Conservation (phyloP, 2,888 invertebrate genomes). For the Ormyrus rosae region DNA sequence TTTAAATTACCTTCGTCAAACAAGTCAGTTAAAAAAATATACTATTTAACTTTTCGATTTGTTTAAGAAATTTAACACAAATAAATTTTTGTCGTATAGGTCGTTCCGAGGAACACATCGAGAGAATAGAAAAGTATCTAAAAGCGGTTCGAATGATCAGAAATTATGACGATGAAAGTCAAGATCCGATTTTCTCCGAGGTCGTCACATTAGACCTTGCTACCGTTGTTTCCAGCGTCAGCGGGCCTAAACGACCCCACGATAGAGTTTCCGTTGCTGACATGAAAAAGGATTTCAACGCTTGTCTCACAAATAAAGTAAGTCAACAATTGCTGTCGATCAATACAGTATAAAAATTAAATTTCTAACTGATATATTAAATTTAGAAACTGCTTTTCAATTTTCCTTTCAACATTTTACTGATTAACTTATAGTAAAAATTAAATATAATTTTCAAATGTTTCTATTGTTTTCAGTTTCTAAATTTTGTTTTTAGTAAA, state of each 20-base stretch:
- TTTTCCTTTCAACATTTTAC: neutral
- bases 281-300: conserved; percentile 92
- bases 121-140: conserved; percentile 89
- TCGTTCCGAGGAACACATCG: conserved; percentile 86
- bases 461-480: conserved; percentile 18
- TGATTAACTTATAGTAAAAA: conserved; percentile 4
- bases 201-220: conserved; percentile 89
- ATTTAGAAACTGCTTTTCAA: too few relatives aligned
- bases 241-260: conserved; percentile 98
- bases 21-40: conserved; percentile 40
- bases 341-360: too few relatives aligned
- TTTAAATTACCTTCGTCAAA: conserved; percentile 80
- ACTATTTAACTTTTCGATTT: neutral
- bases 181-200: conserved; percentile 93
- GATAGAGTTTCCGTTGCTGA: conserved; percentile 93
- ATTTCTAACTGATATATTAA: too few relatives aligned
- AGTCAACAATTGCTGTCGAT: conserved; percentile 60
- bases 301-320: conserved; percentile 92
- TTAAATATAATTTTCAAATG: neutral
- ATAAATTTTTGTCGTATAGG: conserved; percentile 77
- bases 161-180: conserved; percentile 84
- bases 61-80: too few relatives aligned
- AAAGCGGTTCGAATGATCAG: conserved; percentile 88
- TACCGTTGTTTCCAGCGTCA: conserved; percentile 94
- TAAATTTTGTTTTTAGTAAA: conserved; percentile 8